Evolutionary conservation across 2,888 invertebrate genomes (phyloP), one percentile per base, ranked within the genome.

Genomic region (Epirrita christyi): DNA sequence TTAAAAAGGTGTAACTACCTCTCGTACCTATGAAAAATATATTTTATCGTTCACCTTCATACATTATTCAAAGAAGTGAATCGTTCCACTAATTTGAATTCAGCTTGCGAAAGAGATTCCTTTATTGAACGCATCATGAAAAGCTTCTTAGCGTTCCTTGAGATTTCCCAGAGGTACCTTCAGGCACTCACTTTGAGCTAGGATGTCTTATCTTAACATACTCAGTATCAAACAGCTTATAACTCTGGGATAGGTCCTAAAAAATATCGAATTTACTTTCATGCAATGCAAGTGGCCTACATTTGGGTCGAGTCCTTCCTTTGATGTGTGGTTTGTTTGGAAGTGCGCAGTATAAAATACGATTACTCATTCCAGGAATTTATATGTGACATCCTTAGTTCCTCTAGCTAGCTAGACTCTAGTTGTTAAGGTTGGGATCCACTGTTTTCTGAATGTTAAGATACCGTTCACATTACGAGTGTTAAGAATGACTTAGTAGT

Each of bases 111-210:
- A 70, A 67, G 66, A 63, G 64, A 63, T 66, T 71, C 65, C 65
- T 63, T 69, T 71, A 67, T 57, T 64, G 67, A 65, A 60, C 57
- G 61, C 55, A 60, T 47, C 54, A 54, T 62, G 45, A 59, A 64
- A 62, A 58, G 58, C 55, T 66, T 65, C 59, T 67, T 67, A 67
- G 55, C 56, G 49, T 64, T 65, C 52, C 66, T 63, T 54, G 60
- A 67, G 64, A 75, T 75, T 75, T 76, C 76, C 78, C 78, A 50
- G 66, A 71, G 63, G 66, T 66, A 55, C 54, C 43, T 50, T 50
- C 47, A 59, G 64, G 63, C 58, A 49, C 63, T 66, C 62, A 59
- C 55, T 59, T 59, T 59, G 55, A 51, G 32, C 51, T 51, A 44
- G 55, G 21, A 38, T 27, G 13, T 40, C 51, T 51, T 42, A 50